Percentiles rank a stretch among this genome's conserved stretches.
Conservation (phyloP, 2,888 invertebrate genomes). For the Andrena camellia region DNA sequence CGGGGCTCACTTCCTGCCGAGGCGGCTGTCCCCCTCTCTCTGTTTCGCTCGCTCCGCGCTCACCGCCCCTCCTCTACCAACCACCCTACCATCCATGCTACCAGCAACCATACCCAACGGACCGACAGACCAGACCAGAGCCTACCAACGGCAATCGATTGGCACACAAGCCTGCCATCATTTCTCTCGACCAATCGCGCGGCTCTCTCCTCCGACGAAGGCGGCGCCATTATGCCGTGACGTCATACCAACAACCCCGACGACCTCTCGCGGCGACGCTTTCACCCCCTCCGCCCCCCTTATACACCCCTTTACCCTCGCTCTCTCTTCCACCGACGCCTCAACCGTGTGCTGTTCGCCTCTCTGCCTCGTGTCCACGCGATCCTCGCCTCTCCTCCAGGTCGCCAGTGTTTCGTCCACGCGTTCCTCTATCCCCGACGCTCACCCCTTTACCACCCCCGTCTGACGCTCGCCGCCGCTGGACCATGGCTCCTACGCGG, state of each 20-base stretch:
- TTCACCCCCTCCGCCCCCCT: constrained; percentile 27
- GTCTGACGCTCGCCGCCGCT: background rate
- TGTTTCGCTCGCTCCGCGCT: constrained; percentile 52
- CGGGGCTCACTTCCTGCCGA: constrained; percentile 78
- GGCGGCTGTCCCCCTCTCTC: constrained; percentile 73
- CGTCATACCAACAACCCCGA: constrained; percentile 75
- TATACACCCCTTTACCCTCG: background rate
- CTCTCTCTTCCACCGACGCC: background rate
- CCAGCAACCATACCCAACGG: constrained; percentile 71
- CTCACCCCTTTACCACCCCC: background rate
- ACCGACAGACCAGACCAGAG: constrained; percentile 68
- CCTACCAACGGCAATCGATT: constrained; percentile 82
- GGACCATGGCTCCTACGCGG: constrained; percentile 33
- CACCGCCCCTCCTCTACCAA: constrained; percentile 56
- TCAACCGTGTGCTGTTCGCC: constrained; percentile 3
- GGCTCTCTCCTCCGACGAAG: constrained; percentile 65
- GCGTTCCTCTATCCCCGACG: constrained; percentile 41
- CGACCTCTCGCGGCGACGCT: constrained; percentile 78
- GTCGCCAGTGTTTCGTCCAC: constrained; percentile 50
- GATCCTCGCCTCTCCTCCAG: constrained; percentile 24
- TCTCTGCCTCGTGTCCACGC: constrained; percentile 31
- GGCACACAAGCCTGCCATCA: constrained; percentile 84
- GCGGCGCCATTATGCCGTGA: constrained; percentile 75
- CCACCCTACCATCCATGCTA: constrained; percentile 51
- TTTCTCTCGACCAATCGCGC: constrained; percentile 80